phyloP scores from a whole-genome alignment of 2,888 invertebrate species.

The Mimumesa dahlbomi region DNA sequence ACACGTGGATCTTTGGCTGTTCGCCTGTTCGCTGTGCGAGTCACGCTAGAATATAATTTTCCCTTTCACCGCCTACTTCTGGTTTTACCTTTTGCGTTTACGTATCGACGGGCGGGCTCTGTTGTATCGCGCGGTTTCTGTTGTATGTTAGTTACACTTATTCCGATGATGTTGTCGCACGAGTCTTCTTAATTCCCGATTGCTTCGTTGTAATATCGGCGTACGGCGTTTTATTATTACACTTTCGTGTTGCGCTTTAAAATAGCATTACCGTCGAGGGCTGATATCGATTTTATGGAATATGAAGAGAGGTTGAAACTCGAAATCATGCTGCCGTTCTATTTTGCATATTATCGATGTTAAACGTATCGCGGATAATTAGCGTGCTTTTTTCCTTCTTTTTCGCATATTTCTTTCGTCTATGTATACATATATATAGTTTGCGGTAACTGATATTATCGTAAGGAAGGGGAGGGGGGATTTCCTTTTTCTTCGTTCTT shows the following conservation, averaged over 20 bases:
- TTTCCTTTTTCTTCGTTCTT: too few relatives aligned
- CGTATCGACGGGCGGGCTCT: too few relatives aligned
- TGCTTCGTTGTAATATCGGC: not conserved
- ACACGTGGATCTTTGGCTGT: slow-evolving; percentile 44
- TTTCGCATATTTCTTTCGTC: not conserved
- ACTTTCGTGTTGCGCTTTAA: slow-evolving; percentile 44
- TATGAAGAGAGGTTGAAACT: slow-evolving; percentile 40
- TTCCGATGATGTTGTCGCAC: not conserved
- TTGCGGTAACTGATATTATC: too few relatives aligned
- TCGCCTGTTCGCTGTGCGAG: slow-evolving; percentile 1
- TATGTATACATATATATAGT: too few relatives aligned
- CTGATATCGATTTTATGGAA: slow-evolving; percentile 44
- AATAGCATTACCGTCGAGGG: slow-evolving; percentile 43
- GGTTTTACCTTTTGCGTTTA: too few relatives aligned
- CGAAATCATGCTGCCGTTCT: slow-evolving; percentile 24
- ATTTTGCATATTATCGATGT: too few relatives aligned
- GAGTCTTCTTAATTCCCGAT: slow-evolving; percentile 20
- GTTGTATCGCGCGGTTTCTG: too few relatives aligned
- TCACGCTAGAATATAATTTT: slow-evolving; percentile 40
- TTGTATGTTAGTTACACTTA: too few relatives aligned
- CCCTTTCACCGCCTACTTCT: slow-evolving; percentile 54
- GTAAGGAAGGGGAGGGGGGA: too few relatives aligned
- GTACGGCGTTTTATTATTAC: slow-evolving; percentile 38
- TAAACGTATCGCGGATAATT: too few relatives aligned
- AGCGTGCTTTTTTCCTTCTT: not conserved